Percentiles rank a stretch among this genome's conserved stretches.
phyloP scores from a whole-genome alignment of 1,140 invertebrate species.

The Leptestheria dahalacensis region DNA sequence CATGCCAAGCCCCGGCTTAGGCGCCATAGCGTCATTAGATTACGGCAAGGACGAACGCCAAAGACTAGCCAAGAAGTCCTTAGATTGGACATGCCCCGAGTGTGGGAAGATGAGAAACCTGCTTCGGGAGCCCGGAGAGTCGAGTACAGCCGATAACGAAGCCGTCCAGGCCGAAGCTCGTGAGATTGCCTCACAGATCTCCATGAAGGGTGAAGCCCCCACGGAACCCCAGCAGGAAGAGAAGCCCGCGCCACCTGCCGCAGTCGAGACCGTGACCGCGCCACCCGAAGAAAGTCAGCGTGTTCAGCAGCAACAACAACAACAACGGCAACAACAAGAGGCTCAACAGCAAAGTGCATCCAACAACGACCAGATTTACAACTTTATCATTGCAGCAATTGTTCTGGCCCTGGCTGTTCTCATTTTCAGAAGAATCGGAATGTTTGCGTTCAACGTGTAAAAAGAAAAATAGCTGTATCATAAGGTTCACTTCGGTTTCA shows the following conservation, averaged over 20 bases:
- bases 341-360: not conserved
- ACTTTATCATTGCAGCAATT: not conserved
- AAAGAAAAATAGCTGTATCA: too few relatives aligned
- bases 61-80: conserved; percentile 50
- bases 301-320: not conserved
- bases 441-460: not conserved
- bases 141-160: conserved; percentile 2
- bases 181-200: conserved; percentile 12
- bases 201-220: conserved; percentile 15
- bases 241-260: not conserved
- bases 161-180: conserved; percentile 10
- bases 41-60: conserved; percentile 70
- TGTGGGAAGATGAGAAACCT: conserved; percentile 11
- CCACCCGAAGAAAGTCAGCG: not conserved
- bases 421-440: not conserved
- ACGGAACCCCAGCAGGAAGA: not conserved
- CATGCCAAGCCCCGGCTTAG: conserved; percentile 76
- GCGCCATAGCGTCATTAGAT: conserved; percentile 79
- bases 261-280: not conserved
- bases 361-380: conserved; percentile 5
- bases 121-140: conserved; percentile 7
- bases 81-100: conserved; percentile 7
- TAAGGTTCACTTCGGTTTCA: too few relatives aligned
- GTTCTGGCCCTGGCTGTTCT: conserved; percentile 3
- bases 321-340: not conserved